Evolutionary conservation across 2,113 vertebrate species (phyloP), one percentile per base, ranked within the genome.

Genomic region (Puma concolor): DNA sequence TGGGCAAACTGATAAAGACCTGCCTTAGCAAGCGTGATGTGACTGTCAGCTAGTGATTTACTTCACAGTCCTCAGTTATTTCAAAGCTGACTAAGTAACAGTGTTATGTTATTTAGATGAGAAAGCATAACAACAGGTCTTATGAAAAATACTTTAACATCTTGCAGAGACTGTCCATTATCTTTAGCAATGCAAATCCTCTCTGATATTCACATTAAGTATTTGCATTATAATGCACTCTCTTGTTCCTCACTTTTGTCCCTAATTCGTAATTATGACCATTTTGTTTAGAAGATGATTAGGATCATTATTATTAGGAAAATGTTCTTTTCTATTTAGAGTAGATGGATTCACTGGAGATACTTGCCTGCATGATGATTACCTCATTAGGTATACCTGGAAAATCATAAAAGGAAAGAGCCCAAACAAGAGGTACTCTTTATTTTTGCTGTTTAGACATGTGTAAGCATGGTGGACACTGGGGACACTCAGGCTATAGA

Each of bases 281-380:
- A 60, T 93, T 91, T 92, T 86, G 54, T 93, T 95, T 90, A 33
- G 41, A 87, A 69, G 25, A 76, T 69, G 27, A 90, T 95, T 95
- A 82, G 17, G 16, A 63, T 79, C 36, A 90, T 95, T 96, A 83
- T 48, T 84, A 76, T 82, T 87, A 92, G 29, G 36, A 81, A 86
- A 72, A 72, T 4, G 1, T 96, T 84, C 33, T 86, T 92, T 92
- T 16, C 14, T 90, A 38, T 54, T 80, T 92, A 69, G 21, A 94
- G 57, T 88, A 29, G 67, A 16, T 94, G 17, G 64, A 80, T 82
- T 97, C 74, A 72, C 21, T 87, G 14, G 89, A 94, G 14, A 86
- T 9, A 94, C 85, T 96, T 93, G 57, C 21, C 36, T 95, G 33
- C 54, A 52, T 38, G 36, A 88, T 84, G 50, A 93, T 79, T 94